Evolutionary conservation across 2,888 invertebrate species (phyloP).

Genomic region (Diabrotica balteata): DNA sequence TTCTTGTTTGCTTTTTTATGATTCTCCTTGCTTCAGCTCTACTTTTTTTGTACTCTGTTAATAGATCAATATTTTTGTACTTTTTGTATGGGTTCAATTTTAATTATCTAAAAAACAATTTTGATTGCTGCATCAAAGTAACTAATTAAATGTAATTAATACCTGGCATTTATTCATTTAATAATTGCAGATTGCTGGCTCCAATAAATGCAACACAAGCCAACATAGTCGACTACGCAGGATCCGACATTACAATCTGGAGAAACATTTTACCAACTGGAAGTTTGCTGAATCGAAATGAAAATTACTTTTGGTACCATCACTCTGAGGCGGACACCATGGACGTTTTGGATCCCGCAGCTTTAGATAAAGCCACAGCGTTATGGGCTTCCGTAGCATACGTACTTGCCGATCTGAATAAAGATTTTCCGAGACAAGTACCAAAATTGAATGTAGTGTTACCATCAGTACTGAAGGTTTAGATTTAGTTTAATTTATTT

Average conservation of each 20-base stretch:
- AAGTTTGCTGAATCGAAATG: constrained; percentile 71
- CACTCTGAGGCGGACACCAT: constrained; percentile 83
- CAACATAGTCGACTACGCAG: constrained; percentile 60
- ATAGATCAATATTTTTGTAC: too few relatives aligned
- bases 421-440: constrained; percentile 67
- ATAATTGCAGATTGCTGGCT: constrained; percentile 63
- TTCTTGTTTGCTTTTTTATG: too few relatives aligned
- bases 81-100: too few relatives aligned
- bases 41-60: too few relatives aligned
- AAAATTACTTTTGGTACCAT: constrained; percentile 79
- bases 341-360: constrained; percentile 73
- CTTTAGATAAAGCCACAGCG: constrained; percentile 76
- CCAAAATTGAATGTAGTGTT: neutral
- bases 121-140: too few relatives aligned
- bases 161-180: too few relatives aligned
- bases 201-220: constrained; percentile 73
- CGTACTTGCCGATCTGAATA: constrained; percentile 77
- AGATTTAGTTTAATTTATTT: too few relatives aligned
- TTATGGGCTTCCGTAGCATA: constrained; percentile 81
- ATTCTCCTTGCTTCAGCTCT: too few relatives aligned
- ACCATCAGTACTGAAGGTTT: too few relatives aligned
- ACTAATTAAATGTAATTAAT: too few relatives aligned
- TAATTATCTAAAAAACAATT: too few relatives aligned
- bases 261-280: constrained; percentile 71
- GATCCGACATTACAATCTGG: constrained; percentile 75